phyloP scores from a whole-genome alignment of 2,797 vertebrate genomes.

The Melanotaenia nigrans region DNA sequence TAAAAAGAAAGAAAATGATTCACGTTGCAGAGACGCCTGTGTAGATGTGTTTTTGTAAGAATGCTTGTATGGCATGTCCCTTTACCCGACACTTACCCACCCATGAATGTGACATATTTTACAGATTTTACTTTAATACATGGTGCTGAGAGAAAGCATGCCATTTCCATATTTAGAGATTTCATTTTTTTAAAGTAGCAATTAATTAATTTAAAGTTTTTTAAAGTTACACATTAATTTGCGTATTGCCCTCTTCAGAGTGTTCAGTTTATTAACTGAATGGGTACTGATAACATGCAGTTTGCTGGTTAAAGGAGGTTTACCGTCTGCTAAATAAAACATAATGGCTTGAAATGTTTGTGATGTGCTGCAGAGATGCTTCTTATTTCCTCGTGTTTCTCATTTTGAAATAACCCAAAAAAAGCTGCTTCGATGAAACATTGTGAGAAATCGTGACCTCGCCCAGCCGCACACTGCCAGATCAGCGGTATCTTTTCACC shows the following conservation, averaged over 20 bases:
- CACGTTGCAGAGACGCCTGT: slow-evolving; percentile 27
- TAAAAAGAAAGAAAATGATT: slow-evolving; percentile 8
- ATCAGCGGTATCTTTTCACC: slow-evolving; percentile 17
- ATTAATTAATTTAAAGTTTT: too few relatives aligned
- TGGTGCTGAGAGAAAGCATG: slow-evolving; percentile 53
- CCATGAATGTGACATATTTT: slow-evolving; percentile 67
- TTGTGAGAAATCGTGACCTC: slow-evolving; percentile 64
- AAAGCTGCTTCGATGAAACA: slow-evolving; percentile 51
- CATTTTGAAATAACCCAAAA: slow-evolving; percentile 7
- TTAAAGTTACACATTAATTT: slow-evolving; percentile 40
- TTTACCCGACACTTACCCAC: slow-evolving; percentile 45
- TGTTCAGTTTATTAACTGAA: slow-evolving; percentile 19
- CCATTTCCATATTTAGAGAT: slow-evolving; percentile 33
- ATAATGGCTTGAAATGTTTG: slow-evolving; percentile 29
- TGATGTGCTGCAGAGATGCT: slow-evolving; percentile 37
- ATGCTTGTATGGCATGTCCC: slow-evolving; percentile 46
- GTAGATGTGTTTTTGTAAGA: slow-evolving; percentile 30
- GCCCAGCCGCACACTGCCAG: slow-evolving; percentile 65
- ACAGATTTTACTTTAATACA: slow-evolving; percentile 34
- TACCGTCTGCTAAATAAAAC: neutral
- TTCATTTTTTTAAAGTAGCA: slow-evolving; percentile 6
- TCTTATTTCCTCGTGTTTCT: slow-evolving; percentile 16
- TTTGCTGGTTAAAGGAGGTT: slow-evolving; percentile 11
- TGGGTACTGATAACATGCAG: slow-evolving; percentile 15
- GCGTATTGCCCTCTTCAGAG: slow-evolving; percentile 23